A percentile compares a stretch with the other conserved stretches of the same genome.
These are phyloP conservation scores for Zaprionus lineosus DNA, from an alignment of 2,888 invertebrate species.

Conservation along the genomic window DNA sequence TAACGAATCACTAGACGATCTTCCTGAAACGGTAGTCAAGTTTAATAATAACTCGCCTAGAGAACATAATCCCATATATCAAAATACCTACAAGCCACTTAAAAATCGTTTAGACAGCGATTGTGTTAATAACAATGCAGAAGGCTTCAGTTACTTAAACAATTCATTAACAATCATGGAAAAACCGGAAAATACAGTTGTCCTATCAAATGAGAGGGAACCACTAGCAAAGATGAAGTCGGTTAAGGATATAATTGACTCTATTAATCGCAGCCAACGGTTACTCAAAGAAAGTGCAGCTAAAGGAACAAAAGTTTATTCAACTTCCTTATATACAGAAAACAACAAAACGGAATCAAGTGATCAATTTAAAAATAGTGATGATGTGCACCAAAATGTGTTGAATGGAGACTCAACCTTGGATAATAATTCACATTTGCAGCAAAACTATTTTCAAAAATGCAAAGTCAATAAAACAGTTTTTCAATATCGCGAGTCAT, in stretches of 20 bases:
- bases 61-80: not conserved
- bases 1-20: too few species aligned
- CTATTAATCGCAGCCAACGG: constrained; percentile 82
- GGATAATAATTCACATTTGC: constrained; percentile 19
- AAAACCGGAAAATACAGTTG: constrained; percentile 4
- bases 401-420: not conserved
- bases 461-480: constrained; percentile 77
- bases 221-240: constrained; percentile 72
- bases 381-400: constrained; percentile 13
- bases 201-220: not conserved
- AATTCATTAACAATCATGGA: constrained; percentile 35
- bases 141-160: constrained; percentile 1
- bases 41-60: too few species aligned
- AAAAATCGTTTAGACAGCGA: too few species aligned
- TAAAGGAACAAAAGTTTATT: constrained; percentile 63
- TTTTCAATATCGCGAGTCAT: constrained; percentile 77
- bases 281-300: constrained; percentile 79
- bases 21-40: too few species aligned
- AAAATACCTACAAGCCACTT: too few species aligned
- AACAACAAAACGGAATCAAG: constrained; percentile 21
- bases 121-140: constrained; percentile 11
- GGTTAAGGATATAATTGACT: constrained; percentile 82
- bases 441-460: constrained; percentile 74
- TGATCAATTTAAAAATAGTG: constrained; percentile 30
- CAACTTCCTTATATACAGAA: constrained; percentile 51